Evolutionary conservation across 64 coral and sea anemone species (phyloP), one percentile per base, ranked within the genome.

Genomic region (Acropora yongei): DNA sequence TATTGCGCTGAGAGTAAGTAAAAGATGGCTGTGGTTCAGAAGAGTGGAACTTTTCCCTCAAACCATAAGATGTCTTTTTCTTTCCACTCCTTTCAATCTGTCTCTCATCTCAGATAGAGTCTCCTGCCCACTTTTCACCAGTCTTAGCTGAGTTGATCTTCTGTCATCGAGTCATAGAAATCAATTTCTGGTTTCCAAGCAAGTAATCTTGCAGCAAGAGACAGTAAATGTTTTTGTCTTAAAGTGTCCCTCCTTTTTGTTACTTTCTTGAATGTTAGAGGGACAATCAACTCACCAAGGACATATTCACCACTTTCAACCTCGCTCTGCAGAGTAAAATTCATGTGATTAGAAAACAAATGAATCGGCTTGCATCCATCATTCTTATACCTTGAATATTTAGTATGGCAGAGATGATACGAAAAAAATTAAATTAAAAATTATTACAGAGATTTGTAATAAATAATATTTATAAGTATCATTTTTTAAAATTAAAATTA

Each of bases 221-320:
- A 94, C 87, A 58, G 53, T 68, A 86, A 90, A 94, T 1, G 57
- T 84, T 16, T 84, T 69, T 6, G 49, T 79, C 14, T 61, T 74
- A 13, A 95, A 7, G 14, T 6, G 80, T 40, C 82, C 68, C 58
- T 95, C 71, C 51, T 82, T 69, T 2, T 63, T 57, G 82, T 18
- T 18, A 92, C 47, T 73, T 94, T 94, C 73, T 77, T 94, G 79
- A 82, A 84, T 74, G 86, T 49, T 40, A 66, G 66, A 4, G 86
- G 76, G 18, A 88, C 92, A 72, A 88, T 88, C 75, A 87, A 76
- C 17, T 93, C 86, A 3, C 85, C 92, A 41, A 88, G 75, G 9
- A 80, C 50, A 76, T 93, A 93, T 66, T 93, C 77, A 1, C 92
- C 92, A 82, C 63, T 73, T 12, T 93, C 63, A 80, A 88, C 80